Evolutionary conservation across 2,888 invertebrate species (phyloP).

Genomic region (Rotaria magnacalcarata): DNA sequence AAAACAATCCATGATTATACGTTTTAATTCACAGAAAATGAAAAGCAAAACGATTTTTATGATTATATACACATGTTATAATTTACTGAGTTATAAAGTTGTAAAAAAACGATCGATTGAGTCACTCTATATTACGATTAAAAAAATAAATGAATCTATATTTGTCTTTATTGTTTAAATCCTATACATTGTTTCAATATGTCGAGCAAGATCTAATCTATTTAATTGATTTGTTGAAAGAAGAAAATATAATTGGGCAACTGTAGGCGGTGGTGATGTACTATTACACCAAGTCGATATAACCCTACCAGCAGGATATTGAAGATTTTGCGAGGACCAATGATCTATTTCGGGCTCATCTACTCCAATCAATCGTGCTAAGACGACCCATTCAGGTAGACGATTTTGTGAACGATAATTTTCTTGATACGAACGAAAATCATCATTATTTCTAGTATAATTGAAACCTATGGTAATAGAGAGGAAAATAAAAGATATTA

Average conservation of each 20-base stretch:
- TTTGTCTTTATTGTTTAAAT: not conserved
- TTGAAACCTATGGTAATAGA: not conserved
- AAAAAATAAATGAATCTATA: too few relatives aligned
- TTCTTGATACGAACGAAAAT: not conserved
- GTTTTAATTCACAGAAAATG: too few relatives aligned
- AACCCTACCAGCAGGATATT: not conserved
- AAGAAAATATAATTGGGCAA: not conserved
- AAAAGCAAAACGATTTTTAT: too few relatives aligned
- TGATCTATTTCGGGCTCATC: not conserved
- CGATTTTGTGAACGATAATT: not conserved
- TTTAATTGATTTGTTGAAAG: not conserved
- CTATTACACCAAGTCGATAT: constrained; percentile 6
- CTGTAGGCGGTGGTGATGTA: not conserved
- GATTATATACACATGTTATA: too few relatives aligned
- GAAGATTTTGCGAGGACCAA: not conserved
- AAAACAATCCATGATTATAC: too few relatives aligned
- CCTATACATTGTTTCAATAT: not conserved
- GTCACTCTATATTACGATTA: too few relatives aligned
- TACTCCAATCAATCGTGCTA: not conserved
- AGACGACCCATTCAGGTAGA: not conserved
- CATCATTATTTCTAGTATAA: not conserved
- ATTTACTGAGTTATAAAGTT: too few relatives aligned
- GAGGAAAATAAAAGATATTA: too few relatives aligned
- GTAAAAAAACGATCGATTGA: too few relatives aligned
- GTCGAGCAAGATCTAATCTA: not conserved